Base-by-base conservation (phyloP, 2,888 invertebrate genomes). In the Limenitis camilla region DNA sequence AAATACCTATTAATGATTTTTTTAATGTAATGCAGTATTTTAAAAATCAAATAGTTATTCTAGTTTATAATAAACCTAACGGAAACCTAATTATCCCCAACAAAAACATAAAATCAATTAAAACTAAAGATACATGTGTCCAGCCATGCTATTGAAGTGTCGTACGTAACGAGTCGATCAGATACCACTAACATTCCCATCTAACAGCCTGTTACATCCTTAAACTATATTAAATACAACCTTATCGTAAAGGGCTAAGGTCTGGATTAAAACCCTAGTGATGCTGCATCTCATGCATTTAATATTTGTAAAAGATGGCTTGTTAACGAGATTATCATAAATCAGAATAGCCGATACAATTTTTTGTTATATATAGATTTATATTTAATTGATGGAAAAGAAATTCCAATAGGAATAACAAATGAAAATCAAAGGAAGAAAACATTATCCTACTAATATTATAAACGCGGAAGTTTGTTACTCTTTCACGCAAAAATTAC, bases 151-250 rank as follows among this genome's bases (percentile, higher is more conserved):
- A 79, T 80, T 78, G 77, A 80, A 75, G 79, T 78, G 80, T 79
- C 80, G 65, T 57, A 58, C 58, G 67, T 78, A 79, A 79, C 79
- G 76, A 80, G 74, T 61, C 57, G 80, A 79, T 79, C 19, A 67
- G 80, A 80, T 80, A 79, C 61, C 63, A 56, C 30, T 61, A 59
- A 62, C 62, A 56, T 66, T 60, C 58, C 57, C 49, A 53, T 50
- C 46, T 49, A 55, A 60, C 55, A 56, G 60, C 64, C 61, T 61
- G 62, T 64, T 64, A 61, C 49, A 33, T 40, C 28, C 38, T n/a
- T 5, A 33, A 48, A 32, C 33, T 7, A 31, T 38, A 33, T 36
- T 32, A 48, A 0, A 11, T 29, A 6, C 9, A 52, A 36, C 44
- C 43, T 52, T 48, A 55, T 39, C n/a, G 5, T 32, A 7, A 44